Percentiles rank a stretch among this genome's conserved stretches.
Conservation (phyloP, 2,113 vertebrate genomes). For the Ictalurus punctatus region DNA sequence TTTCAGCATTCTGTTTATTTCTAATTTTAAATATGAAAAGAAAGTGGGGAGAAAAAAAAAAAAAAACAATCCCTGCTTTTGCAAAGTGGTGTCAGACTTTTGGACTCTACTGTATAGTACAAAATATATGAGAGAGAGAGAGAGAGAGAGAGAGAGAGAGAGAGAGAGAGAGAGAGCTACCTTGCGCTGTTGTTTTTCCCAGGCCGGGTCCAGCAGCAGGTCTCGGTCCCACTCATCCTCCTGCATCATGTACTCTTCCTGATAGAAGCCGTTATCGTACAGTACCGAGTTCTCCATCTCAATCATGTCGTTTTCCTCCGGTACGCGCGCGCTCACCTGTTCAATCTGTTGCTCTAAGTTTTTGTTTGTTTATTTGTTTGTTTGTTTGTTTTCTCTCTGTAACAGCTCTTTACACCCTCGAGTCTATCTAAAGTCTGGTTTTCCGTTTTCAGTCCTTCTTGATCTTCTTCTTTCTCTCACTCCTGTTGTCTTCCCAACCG, state of each 20-base stretch:
- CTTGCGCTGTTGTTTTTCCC: slow-evolving; percentile 82
- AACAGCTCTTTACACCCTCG: not conserved
- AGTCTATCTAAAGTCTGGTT: not conserved
- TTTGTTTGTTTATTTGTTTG: not conserved
- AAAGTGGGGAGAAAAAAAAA: too few species aligned
- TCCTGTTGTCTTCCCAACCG: slow-evolving; percentile 64
- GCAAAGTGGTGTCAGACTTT: too few species aligned
- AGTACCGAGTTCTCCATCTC: slow-evolving; percentile 68
- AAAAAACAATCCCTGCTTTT: too few species aligned
- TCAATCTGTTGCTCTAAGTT: not conserved
- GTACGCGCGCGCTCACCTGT: slow-evolving; percentile 37
- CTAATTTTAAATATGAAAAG: too few species aligned
- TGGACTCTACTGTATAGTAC: too few species aligned
- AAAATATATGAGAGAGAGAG: too few species aligned
- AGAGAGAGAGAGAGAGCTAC: slow-evolving; percentile 18
- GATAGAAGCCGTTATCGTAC: slow-evolving; percentile 74
- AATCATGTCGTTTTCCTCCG: slow-evolving; percentile 61
- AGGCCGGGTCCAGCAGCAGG: slow-evolving; percentile 79
- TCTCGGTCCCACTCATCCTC: slow-evolving; percentile 82
- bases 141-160: too few species aligned
- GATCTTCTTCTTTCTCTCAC: slow-evolving; percentile 56
- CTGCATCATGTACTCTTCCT: slow-evolving; percentile 75
- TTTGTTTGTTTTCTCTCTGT: not conserved
- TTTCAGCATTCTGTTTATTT: too few species aligned
- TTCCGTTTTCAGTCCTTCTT: slow-evolving; percentile 3